Evolutionary conservation across 2,797 vertebrate species (phyloP).

Genomic region (Phataginus tricuspis): DNA sequence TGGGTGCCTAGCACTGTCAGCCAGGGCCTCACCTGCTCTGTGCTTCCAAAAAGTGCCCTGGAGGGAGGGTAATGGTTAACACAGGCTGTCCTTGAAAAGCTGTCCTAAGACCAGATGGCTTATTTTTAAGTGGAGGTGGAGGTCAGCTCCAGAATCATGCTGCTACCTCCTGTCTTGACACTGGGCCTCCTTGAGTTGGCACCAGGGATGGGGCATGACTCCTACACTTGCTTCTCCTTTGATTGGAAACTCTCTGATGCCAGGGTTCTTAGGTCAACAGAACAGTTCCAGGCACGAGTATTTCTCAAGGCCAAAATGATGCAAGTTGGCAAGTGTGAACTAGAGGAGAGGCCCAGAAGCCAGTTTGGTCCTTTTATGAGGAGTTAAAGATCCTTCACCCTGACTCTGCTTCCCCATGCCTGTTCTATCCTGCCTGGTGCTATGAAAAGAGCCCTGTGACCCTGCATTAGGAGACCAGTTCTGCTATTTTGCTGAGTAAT

Average conservation of each 20-base stretch:
- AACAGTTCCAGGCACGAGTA: not conserved
- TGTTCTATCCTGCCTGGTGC: not conserved
- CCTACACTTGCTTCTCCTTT: not conserved
- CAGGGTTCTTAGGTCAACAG: slow-evolving; percentile 8
- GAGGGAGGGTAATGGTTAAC: not conserved
- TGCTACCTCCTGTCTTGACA: not conserved
- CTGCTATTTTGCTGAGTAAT: slow-evolving; percentile 10
- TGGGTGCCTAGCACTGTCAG: not conserved
- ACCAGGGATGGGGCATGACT: not conserved
- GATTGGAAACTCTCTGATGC: not conserved
- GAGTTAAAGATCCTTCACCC: not conserved
- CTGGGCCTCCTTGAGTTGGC: not conserved
- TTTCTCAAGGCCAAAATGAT: slow-evolving; percentile 49
- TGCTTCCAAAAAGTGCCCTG: not conserved
- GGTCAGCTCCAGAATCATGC: not conserved
- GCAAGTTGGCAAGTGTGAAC: slow-evolving; percentile 41
- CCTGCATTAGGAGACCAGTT: not conserved
- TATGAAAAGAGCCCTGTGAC: not conserved
- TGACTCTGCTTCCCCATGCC: not conserved
- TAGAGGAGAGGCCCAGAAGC: not conserved
- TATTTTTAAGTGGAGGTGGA: not conserved
- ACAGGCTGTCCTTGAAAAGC: not conserved
- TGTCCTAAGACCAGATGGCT: not conserved
- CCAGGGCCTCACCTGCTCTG: not conserved
- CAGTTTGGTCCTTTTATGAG: not conserved